Percentiles rank a stretch among this genome's conserved stretches.
Conservation (phyloP, 1,140 invertebrate genomes). For the Yoshiicerus persimilis region DNA sequence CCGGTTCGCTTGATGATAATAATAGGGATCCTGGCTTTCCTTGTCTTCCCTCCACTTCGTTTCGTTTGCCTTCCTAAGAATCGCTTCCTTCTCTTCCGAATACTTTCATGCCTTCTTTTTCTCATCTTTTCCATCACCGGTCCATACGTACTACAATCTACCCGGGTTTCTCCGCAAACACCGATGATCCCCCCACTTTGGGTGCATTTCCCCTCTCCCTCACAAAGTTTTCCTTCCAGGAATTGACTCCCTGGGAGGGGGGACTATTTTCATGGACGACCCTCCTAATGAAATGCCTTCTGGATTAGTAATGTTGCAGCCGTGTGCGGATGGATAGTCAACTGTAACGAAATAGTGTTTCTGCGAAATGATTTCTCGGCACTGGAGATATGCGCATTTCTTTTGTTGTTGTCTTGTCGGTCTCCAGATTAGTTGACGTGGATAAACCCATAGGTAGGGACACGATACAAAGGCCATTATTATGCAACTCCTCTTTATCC, state of each 20-base stretch:
- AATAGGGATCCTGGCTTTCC: background rate
- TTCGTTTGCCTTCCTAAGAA: background rate
- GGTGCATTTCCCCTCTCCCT: background rate
- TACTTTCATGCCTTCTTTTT: background rate
- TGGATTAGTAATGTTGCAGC: background rate
- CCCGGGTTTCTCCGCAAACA: background rate
- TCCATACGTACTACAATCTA: background rate
- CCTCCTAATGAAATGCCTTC: background rate
- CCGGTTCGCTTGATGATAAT: conserved; percentile 33
- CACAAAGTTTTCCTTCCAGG: too few relatives aligned
- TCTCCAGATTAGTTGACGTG: background rate
- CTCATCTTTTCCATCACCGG: background rate
- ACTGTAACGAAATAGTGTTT: background rate
- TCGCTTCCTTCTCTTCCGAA: background rate
- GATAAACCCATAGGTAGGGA: background rate
- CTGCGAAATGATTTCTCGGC: too few relatives aligned
- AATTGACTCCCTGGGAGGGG: too few relatives aligned
- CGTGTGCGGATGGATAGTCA: too few relatives aligned
- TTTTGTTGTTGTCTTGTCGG: background rate
- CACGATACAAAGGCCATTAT: background rate
- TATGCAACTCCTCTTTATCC: background rate
- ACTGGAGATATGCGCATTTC: background rate
- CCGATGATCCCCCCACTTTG: background rate
- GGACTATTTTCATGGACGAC: background rate
- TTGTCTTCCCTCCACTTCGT: background rate